Conservation (phyloP, 2,888 invertebrate species). For the Notodonta dromedarius region DNA sequence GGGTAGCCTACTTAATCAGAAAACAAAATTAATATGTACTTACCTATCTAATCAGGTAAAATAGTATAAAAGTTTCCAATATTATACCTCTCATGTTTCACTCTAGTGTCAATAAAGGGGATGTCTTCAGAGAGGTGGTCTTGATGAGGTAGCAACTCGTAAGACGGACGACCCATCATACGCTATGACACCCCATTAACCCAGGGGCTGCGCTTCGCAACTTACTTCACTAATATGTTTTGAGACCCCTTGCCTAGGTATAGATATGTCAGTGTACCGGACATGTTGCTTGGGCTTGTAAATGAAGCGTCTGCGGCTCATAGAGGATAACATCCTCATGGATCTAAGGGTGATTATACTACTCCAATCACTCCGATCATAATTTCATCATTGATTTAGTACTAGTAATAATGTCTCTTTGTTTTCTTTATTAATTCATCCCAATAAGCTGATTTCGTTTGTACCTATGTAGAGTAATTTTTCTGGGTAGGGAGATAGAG, state of each 20-base stretch:
- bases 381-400: too few relatives aligned
- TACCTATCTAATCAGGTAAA: neutral
- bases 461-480: too few relatives aligned
- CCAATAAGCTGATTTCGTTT: too few relatives aligned
- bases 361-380: too few relatives aligned
- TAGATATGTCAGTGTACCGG: conserved; percentile 33
- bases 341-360: too few relatives aligned
- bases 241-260: conserved; percentile 40
- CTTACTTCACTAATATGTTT: conserved; percentile 73
- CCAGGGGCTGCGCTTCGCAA: conserved; percentile 65
- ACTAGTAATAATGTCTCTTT: too few relatives aligned
- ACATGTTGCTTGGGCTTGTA: conserved; percentile 49
- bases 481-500: too few relatives aligned
- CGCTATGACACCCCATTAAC: conserved; percentile 80
- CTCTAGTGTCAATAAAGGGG: conserved; percentile 64
- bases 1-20: too few relatives aligned
- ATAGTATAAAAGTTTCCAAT: conserved; percentile 13
- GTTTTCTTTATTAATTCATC: too few relatives aligned
- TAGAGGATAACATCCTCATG: conserved; percentile 12
- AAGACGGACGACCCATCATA: conserved; percentile 73
- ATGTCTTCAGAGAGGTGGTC: conserved; percentile 50
- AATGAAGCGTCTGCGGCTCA: conserved; percentile 47
- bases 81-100: conserved; percentile 54
- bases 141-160: conserved; percentile 69
- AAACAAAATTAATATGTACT: neutral